Conservation (phyloP, 2,113 vertebrate species). For the Dendrocopos noguchii region DNA sequence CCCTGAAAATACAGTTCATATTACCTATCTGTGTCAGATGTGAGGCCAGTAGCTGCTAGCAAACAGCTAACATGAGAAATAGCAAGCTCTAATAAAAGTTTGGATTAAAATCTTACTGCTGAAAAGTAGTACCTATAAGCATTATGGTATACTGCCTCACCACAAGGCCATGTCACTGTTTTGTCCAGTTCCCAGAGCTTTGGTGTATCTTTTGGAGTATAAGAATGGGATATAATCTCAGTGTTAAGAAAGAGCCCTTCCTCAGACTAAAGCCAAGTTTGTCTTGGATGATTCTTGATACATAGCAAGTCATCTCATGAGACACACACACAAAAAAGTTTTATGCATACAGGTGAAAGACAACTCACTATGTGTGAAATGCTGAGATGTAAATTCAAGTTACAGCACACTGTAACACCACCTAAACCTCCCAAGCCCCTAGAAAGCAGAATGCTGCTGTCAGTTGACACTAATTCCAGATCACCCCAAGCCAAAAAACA, state of each 20-base stretch:
- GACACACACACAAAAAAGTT: neutral
- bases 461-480: neutral
- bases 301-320: neutral
- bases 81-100: neutral
- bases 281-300: neutral
- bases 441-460: neutral
- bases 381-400: neutral
- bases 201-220: neutral
- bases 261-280: neutral
- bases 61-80: neutral
- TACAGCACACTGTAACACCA: neutral
- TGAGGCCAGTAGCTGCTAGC: neutral
- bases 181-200: neutral
- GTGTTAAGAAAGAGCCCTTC: neutral
- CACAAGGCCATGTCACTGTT: neutral
- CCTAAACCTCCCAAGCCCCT: neutral
- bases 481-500: neutral
- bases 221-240: neutral
- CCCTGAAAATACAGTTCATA: neutral
- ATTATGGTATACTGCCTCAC: neutral
- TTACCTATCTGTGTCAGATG: neutral
- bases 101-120: neutral
- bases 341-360: neutral
- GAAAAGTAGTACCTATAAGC: neutral
- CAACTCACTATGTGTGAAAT: neutral